Percentiles rank a stretch among this genome's conserved stretches.
Evolutionary conservation across 2,888 invertebrate species (phyloP).

Genomic region (Orthonevra nobilis): DNA sequence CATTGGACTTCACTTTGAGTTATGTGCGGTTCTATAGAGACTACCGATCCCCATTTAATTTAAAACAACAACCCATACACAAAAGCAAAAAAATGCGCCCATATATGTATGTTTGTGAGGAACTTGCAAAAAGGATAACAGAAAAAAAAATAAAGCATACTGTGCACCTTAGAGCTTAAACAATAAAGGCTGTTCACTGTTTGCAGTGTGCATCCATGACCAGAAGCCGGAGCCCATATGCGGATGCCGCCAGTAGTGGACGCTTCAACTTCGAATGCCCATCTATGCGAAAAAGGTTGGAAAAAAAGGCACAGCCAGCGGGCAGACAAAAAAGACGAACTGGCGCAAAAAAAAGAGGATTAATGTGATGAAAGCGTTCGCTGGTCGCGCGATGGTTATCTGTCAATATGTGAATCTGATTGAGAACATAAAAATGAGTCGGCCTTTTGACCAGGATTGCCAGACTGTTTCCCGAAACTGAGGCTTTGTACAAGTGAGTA

Average conservation of each 20-base stretch:
- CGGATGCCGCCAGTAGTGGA: conserved; percentile 1
- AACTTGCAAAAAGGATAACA: neutral
- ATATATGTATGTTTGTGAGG: neutral
- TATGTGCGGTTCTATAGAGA: conserved; percentile 35
- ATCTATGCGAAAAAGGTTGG: conserved; percentile 2
- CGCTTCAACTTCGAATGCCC: conserved; percentile 9
- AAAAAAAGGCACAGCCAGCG: too few relatives aligned
- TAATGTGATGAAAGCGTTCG: conserved; percentile 50
- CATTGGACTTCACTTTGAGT: conserved; percentile 30
- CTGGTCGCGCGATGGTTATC: conserved; percentile 55
- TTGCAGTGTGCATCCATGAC: neutral
- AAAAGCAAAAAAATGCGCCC: neutral
- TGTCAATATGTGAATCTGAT: conserved; percentile 62
- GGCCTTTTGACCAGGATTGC: neutral
- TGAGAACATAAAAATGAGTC: conserved; percentile 40
- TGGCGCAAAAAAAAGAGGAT: conserved; percentile 23
- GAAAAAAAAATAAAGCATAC: too few relatives aligned
- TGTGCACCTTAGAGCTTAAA: neutral
- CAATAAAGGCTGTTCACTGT: conserved; percentile 25
- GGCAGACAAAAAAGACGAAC: conserved; percentile 9
- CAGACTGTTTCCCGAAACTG: too few relatives aligned
- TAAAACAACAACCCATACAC: conserved; percentile 28
- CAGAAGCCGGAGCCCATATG: conserved; percentile 3
- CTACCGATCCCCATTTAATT: conserved; percentile 33
- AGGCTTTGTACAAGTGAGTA: too few relatives aligned